A percentile compares a stretch with the other conserved stretches of the same genome.
phyloP scores from a whole-genome alignment of 2,113 vertebrate species.

The Tachuris rubrigastra region DNA sequence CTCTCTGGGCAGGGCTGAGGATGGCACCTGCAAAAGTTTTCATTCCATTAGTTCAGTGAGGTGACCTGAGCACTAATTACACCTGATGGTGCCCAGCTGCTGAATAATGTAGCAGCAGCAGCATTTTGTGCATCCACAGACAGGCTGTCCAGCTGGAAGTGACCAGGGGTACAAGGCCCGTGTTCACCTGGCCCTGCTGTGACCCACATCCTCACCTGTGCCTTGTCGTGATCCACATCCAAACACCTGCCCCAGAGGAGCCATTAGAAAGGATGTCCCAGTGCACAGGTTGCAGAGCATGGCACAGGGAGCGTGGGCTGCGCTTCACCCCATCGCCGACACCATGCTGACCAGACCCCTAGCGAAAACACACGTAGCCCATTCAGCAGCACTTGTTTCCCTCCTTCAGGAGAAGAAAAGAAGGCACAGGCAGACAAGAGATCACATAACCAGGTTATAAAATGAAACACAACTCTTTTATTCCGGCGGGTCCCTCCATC shows the following conservation, averaged over 20 bases:
- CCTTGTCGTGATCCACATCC: background rate
- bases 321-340: accelerated
- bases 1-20: background rate
- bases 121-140: background rate
- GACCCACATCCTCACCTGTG: background rate
- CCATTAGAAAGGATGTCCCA: background rate
- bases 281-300: background rate
- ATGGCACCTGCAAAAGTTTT: background rate
- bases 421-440: background rate
- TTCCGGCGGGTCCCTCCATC: background rate
- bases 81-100: background rate
- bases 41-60: slow-evolving; percentile 1
- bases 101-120: background rate
- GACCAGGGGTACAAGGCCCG: background rate
- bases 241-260: background rate
- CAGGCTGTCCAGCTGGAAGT: background rate
- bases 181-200: background rate
- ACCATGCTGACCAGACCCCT: background rate
- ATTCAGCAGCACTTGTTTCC: background rate
- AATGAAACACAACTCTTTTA: background rate
- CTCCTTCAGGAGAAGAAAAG: background rate
- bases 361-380: background rate
- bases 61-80: slow-evolving; percentile 1
- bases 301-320: background rate
- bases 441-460: background rate